phyloP scores from a whole-genome alignment of 2,113 vertebrate genomes.

The Salvelinus namaycush region DNA sequence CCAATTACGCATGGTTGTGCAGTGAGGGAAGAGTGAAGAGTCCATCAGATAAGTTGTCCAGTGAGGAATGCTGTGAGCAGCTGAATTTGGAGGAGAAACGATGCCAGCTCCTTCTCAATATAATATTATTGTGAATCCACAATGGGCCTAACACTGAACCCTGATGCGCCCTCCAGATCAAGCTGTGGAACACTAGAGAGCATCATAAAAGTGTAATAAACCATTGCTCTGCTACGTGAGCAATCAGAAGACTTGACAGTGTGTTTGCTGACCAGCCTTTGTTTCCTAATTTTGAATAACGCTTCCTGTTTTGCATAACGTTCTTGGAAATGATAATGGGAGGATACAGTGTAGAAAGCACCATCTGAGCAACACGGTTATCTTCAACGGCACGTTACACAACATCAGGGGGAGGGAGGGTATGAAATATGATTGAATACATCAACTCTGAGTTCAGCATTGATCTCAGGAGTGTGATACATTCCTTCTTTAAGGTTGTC shows the following conservation, averaged over 20 bases:
- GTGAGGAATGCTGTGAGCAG: background rate
- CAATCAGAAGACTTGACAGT: background rate
- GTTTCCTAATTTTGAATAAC: background rate
- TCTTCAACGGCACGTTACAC: background rate
- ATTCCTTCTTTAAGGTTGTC: background rate
- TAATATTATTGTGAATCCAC: background rate
- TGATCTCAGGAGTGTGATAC: constrained; percentile 1
- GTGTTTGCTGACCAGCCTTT: background rate
- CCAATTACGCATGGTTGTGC: constrained; percentile 11
- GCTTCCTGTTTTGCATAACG: constrained; percentile 9
- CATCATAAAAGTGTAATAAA: background rate
- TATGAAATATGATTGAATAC: background rate
- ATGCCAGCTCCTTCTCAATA: background rate
- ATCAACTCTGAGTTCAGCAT: background rate
- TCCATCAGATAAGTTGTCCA: constrained; percentile 29
- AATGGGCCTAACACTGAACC: background rate
- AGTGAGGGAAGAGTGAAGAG: constrained; percentile 5
- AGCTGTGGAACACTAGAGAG: background rate
- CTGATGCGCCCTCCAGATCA: background rate
- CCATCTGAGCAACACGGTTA: background rate
- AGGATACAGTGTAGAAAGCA: background rate
- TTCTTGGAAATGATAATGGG: background rate
- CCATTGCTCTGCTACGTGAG: background rate
- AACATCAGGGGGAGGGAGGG: background rate
- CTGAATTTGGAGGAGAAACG: background rate